Percentiles rank a stretch among this genome's conserved stretches.
Evolutionary conservation across 2,113 vertebrate species (phyloP).

Genomic region (Spea bombifrons): DNA sequence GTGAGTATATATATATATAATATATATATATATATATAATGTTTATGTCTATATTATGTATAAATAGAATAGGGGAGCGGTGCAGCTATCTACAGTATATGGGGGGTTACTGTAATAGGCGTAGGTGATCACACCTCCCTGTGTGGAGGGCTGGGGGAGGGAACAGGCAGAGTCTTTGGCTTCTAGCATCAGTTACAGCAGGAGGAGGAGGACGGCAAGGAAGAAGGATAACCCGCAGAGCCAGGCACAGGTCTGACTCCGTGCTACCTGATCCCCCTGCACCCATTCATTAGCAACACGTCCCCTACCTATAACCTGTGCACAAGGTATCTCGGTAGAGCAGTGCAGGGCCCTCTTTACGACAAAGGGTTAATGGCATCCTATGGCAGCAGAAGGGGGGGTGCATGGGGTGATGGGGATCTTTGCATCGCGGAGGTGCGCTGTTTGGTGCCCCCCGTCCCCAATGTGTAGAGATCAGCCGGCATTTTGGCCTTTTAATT

Average conservation of each 20-base stretch:
- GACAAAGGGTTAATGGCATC: background rate
- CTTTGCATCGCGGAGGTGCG: background rate
- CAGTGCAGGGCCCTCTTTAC: background rate
- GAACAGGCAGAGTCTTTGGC: background rate
- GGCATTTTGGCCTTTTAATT: constrained; percentile 24
- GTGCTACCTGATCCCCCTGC: background rate
- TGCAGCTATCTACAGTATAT: background rate
- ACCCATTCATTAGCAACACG: background rate
- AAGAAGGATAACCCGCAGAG: constrained; percentile 14
- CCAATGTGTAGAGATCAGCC: background rate
- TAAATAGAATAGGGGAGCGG: background rate
- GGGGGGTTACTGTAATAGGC: background rate
- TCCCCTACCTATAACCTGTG: background rate
- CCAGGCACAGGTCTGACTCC: constrained; percentile 30
- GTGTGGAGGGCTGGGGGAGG: constrained; percentile 22
- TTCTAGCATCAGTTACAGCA: constrained; percentile 33
- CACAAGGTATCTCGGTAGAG: background rate
- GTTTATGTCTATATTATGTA: background rate
- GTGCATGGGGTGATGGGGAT: background rate
- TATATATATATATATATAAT: background rate
- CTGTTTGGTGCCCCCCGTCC: background rate
- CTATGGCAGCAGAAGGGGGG: background rate
- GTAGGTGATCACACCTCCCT: constrained; percentile 33
- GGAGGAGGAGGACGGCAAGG: constrained; percentile 18
- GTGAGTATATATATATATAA: background rate